phyloP scores from a whole-genome alignment of 1,140 invertebrate species.

The Dinoponera quadriceps region DNA sequence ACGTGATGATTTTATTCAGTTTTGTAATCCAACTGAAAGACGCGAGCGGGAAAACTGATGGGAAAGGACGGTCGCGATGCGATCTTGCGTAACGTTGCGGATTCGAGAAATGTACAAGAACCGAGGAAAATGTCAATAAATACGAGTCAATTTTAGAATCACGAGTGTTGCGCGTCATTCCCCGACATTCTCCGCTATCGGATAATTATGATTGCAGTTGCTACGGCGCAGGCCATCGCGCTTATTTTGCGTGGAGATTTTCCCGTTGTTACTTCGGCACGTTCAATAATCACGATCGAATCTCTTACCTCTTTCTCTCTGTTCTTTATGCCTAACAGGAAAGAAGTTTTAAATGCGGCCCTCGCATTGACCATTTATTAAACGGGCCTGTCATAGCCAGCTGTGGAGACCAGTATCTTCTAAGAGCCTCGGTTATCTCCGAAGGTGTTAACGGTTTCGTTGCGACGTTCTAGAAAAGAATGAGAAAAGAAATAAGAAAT shows the following conservation, averaged over 20 bases:
- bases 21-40: slow-evolving; percentile 61
- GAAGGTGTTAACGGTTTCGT: slow-evolving; percentile 85
- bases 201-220: not conserved
- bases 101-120: slow-evolving; percentile 54
- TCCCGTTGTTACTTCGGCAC: not conserved
- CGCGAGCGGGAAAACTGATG: not conserved
- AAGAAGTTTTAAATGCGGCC: slow-evolving; percentile 81
- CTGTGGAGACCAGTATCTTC: slow-evolving; percentile 86
- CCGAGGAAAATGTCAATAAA: slow-evolving; percentile 71
- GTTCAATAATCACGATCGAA: slow-evolving; percentile 13
- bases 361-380: slow-evolving; percentile 79
- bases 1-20: slow-evolving; percentile 38
- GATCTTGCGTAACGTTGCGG: slow-evolving; percentile 35
- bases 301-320: slow-evolving; percentile 49
- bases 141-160: slow-evolving; percentile 69
- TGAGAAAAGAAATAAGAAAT: slow-evolving; percentile 63
- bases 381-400: slow-evolving; percentile 83
- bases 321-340: slow-evolving; percentile 72
- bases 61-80: not conserved
- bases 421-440: slow-evolving; percentile 87
- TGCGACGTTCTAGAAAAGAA: slow-evolving; percentile 77
- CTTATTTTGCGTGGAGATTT: not conserved
- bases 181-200: not conserved
- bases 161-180: not conserved
- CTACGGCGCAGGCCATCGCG: not conserved